Evolutionary conservation across 2,797 vertebrate genomes (phyloP), one percentile per base, ranked within the genome.

Genomic region (Cirrhinus molitorella): DNA sequence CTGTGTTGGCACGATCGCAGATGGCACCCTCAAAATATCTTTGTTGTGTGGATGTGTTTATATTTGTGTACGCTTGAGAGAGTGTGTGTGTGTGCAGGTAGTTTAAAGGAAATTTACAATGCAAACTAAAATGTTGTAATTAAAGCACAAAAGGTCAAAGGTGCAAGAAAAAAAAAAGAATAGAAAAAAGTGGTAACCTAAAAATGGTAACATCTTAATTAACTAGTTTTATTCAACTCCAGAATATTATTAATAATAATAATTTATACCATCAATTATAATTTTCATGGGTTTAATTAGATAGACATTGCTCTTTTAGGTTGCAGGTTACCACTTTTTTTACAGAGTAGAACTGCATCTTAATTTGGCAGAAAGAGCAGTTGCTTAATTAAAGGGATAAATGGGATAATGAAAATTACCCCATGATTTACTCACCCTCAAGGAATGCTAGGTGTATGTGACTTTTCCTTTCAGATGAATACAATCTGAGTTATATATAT

Each of bases 1-100:
- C 89, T 86, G 87, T 83, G 87, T 89, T 93, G 91, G 91, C 91
- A 92, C 90, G 80, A 87, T 85, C 90, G 85, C 92, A 93, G 93
- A 94, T 91, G 93, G 92, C 91, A 92, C 88, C 90, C 92, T 92
- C 89, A 91, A 94, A 93, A 94, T 93, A 94, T 89, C 90, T 83
- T 86, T 85, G 84, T 73, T 84, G 74, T 82, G 66, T 47, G 45
- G 21, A 17, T 75, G 61, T 53, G 31, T 28, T 72, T 53, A 31
- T 83, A 25, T 51, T 31, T 80, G 71, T 72, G 57, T 28, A 49
- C 53, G 19, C 13, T n/a, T 53, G 19, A 9, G n/a, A n/a, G n/a
- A n/a, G 47, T 65, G 28, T 21, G 55, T 57, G 51, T 19, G 40
- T 23, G 5, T 55, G 13, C 0, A 1, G 16, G 68, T 74, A 49